These are phyloP conservation scores for Perodicticus potto DNA, from an alignment of 2,797 vertebrate species.

Conservation along the genomic window DNA sequence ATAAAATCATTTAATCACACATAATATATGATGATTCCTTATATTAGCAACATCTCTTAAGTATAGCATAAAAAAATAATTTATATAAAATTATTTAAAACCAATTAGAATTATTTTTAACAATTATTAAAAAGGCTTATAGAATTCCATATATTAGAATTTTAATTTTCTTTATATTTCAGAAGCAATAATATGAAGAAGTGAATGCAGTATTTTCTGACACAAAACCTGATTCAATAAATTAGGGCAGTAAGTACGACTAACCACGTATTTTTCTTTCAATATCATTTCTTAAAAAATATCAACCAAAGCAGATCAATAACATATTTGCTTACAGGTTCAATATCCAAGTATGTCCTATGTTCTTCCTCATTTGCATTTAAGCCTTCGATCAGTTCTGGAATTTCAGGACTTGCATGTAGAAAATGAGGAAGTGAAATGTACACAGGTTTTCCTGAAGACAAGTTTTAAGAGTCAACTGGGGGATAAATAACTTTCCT, in stretches of 20 bases:
- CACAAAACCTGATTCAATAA: background rate
- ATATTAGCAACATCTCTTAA: background rate
- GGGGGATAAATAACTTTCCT: background rate
- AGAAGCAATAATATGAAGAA: slow-evolving; percentile 17
- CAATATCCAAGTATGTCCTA: slow-evolving; percentile 93
- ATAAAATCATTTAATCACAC: background rate
- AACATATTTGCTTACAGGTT: slow-evolving; percentile 92
- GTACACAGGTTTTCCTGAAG: slow-evolving; percentile 91
- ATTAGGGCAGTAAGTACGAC: background rate
- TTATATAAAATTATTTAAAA: background rate
- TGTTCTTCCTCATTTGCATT: slow-evolving; percentile 90
- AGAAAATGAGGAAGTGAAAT: slow-evolving; percentile 97
- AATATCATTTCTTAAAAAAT: background rate
- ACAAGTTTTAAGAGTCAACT: slow-evolving; percentile 44
- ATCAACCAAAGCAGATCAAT: background rate
- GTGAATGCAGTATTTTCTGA: background rate
- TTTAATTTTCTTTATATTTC: background rate
- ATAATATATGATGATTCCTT: background rate
- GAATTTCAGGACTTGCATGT: slow-evolving; percentile 88
- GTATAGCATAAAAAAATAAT: background rate
- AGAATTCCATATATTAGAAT: background rate
- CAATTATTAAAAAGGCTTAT: background rate
- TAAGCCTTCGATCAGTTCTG: slow-evolving; percentile 88
- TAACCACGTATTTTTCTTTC: background rate
- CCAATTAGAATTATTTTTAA: background rate